These are phyloP conservation scores for Megalops cyprinoides DNA, from an alignment of 2,797 vertebrate genomes.

Conservation along the genomic window DNA sequence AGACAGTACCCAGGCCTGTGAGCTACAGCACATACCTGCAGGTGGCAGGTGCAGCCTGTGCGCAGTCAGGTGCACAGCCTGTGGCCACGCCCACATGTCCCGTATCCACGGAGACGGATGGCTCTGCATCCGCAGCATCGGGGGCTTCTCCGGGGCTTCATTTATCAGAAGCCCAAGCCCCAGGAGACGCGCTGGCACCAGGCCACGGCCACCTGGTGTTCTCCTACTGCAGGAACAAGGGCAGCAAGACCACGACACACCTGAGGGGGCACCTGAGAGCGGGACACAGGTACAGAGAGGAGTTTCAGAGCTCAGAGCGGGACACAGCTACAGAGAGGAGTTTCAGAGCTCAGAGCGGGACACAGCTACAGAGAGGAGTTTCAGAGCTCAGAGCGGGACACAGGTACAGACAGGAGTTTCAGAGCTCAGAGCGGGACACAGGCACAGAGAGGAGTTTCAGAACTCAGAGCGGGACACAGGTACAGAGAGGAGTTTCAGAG, in stretches of 20 bases:
- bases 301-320: not conserved
- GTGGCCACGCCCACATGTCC: not conserved
- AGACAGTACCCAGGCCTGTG: no score
- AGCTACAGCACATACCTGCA: no score
- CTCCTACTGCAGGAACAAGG: slow-evolving; percentile 48
- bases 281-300: no score
- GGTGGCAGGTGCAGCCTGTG: not conserved
- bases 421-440: no score
- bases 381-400: no score
- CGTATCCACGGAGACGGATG: slow-evolving; percentile 45
- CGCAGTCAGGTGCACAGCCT: not conserved
- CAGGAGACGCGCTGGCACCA: slow-evolving; percentile 17
- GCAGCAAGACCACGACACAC: slow-evolving; percentile 33
- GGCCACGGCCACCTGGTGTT: slow-evolving; percentile 47
- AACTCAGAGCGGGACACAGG: no score
- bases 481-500: no score
- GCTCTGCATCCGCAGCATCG: slow-evolving; percentile 52
- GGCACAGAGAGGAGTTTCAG: no score
- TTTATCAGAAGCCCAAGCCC: slow-evolving; percentile 44
- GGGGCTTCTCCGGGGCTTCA: slow-evolving; percentile 15
- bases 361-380: not conserved
- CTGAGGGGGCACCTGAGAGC: not conserved
- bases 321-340: not conserved
- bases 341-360: not conserved
- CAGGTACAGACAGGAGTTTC: no score